Conservation (phyloP, 2,888 invertebrate genomes). For the Agrochola lota region DNA sequence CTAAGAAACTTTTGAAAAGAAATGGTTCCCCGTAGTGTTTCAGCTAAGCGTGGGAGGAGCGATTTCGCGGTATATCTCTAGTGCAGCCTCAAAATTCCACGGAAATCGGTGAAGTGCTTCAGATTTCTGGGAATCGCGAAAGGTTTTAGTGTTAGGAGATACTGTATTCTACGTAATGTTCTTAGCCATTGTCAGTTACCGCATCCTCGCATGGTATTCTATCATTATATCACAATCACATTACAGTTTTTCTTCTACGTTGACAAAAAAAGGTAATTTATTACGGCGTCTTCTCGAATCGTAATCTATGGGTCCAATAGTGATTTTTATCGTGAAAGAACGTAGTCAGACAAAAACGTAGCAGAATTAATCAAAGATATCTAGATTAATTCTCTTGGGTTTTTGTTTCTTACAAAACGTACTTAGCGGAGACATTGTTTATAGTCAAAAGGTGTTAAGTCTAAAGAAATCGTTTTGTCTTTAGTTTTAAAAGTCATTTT, state of each 20-base stretch:
- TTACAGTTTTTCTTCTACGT: constrained; percentile 36
- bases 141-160: neutral
- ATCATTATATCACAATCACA: constrained; percentile 44
- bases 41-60: constrained; percentile 46
- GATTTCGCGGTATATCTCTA: constrained; percentile 54
- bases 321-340: constrained; percentile 43
- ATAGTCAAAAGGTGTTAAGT: neutral
- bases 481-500: neutral
- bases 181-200: constrained; percentile 1
- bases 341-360: constrained; percentile 46
- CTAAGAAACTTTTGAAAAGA: constrained; percentile 62
- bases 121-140: constrained; percentile 21
- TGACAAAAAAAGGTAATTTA: constrained; percentile 60
- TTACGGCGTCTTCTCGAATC: constrained; percentile 34
- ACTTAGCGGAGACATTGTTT: constrained; percentile 4
- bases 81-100: constrained; percentile 37
- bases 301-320: constrained; percentile 51
- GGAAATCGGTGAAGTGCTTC: constrained; percentile 10
- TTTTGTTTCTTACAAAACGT: constrained; percentile 16
- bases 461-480: neutral
- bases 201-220: constrained; percentile 35
- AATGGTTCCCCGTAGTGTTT: constrained; percentile 57
- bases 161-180: constrained; percentile 6
- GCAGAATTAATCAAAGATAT: constrained; percentile 51
- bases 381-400: constrained; percentile 38